Base-by-base conservation (phyloP, 1,140 invertebrate genomes). In the Antheraea mylitta region DNA sequence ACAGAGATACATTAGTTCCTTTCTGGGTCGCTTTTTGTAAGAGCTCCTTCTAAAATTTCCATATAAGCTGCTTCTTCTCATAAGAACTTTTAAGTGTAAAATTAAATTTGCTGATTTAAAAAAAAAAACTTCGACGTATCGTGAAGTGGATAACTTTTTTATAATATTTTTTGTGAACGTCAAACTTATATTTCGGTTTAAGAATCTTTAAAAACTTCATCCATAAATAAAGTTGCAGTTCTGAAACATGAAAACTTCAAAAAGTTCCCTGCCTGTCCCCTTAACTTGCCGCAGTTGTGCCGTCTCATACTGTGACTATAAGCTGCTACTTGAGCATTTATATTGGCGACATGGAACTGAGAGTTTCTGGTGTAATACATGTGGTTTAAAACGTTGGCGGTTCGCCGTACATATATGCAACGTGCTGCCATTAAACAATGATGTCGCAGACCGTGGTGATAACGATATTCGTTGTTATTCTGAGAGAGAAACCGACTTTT, bases 331-430 rank as follows among this genome's bases (percentile, higher is more conserved):
- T 0, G 79, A 80, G 37, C 84, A 86, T 74, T 64, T 86, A 58
- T 85, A 80, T 67, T 87, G 85, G 83, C 74, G 85, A 10, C 85
- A 87, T 58, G 83, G 81, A 10, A 85, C 81, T 0, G 83, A 85
- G 65, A 85, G 83, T 53, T 18, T 72, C n/a, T 75, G 68, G 48
- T 87, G 85, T 64, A 75, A 73, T 22, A 69, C 74, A 60, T 87
- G 85, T 36, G 63, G 63, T 6, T 48, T 87, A 37, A 82, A 78
- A 60, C 70, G 73, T 11, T 85, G 83, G 83, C 53, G 30, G 8
- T 82, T 71, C 45, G 82, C 82, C 8, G 73, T 69, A 9, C 84
- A 86, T 68, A 16, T 80, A 16, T 86, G 82, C 42, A 69, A 85
- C 64, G 76, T 87, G 6, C 69, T 87, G 37, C 83, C 81, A 0